phyloP scores from a whole-genome alignment of 2,888 invertebrate species.

The Pachymerium ferrugineum region DNA sequence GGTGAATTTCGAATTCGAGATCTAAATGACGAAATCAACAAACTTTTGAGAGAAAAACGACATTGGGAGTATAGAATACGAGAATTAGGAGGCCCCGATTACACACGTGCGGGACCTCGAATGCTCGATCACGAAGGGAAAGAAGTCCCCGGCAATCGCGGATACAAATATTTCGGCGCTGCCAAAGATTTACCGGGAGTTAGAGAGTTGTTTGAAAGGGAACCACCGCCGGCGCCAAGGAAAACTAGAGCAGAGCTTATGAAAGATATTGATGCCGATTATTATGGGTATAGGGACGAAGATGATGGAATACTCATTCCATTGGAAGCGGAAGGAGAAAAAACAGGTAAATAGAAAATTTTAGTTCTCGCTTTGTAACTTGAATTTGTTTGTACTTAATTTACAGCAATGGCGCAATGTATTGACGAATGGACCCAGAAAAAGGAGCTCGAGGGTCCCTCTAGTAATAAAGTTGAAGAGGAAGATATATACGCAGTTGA shows the following conservation, averaged over 20 bases:
- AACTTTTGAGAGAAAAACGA: conserved; percentile 86
- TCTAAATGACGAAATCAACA: conserved; percentile 98
- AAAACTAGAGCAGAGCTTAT: conserved; percentile 94
- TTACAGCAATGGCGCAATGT: conserved; percentile 53
- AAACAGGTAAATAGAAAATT: conserved; percentile 53
- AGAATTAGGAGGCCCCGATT: conserved; percentile 91
- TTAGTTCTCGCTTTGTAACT: neutral
- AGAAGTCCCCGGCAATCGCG: conserved; percentile 95
- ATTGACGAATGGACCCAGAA: conserved; percentile 66
- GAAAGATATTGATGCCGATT: conserved; percentile 97
- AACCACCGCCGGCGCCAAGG: conserved; percentile 80
- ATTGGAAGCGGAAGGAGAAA: conserved; percentile 74
- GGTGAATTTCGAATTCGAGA: conserved; percentile 98
- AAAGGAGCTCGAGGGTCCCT: conserved; percentile 50
- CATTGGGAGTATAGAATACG: conserved; percentile 98
- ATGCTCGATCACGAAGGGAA: conserved; percentile 90
- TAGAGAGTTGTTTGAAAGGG: conserved; percentile 93
- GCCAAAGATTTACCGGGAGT: conserved; percentile 97
- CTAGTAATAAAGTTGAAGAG: conserved; percentile 58
- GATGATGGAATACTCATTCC: conserved; percentile 94
- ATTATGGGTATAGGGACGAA: conserved; percentile 97
- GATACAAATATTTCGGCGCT: conserved; percentile 98
- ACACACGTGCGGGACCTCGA: conserved; percentile 80
- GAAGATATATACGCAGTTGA: conserved; percentile 63
- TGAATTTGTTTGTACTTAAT: neutral